Evolutionary conservation across 1,140 invertebrate genomes (phyloP).

Genomic region (Ruditapes philippinarum): DNA sequence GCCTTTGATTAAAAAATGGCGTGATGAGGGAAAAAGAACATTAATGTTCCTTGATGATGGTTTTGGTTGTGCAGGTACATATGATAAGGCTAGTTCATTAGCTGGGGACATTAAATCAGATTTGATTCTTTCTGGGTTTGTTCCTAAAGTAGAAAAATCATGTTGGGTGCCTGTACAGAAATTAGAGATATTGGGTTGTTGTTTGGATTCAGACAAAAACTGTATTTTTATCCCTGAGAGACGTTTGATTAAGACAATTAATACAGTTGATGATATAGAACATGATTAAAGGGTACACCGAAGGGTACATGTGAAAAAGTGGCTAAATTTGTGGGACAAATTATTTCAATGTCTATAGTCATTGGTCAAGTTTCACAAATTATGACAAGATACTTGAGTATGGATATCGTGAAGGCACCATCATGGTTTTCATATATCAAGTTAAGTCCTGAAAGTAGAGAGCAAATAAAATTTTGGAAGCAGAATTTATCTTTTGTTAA

Average conservation of each 20-base stretch:
- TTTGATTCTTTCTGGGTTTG: slow-evolving; percentile 1
- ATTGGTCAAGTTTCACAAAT: slow-evolving; percentile 43
- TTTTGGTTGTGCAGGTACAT: background rate
- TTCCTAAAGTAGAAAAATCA: slow-evolving; percentile 26
- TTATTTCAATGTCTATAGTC: slow-evolving; percentile 34
- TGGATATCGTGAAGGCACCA: slow-evolving; percentile 14
- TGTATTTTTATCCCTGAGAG: background rate
- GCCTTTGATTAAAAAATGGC: slow-evolving; percentile 59
- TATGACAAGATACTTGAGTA: slow-evolving; percentile 42
- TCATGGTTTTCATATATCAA: background rate
- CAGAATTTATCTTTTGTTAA: background rate
- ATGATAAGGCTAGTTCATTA: background rate
- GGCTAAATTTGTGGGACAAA: slow-evolving; percentile 42
- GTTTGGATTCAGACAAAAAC: background rate
- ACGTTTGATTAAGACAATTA: background rate
- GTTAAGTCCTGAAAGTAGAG: background rate
- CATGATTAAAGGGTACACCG: background rate
- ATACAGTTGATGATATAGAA: background rate
- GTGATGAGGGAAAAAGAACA: slow-evolving; percentile 52
- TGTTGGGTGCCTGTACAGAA: background rate
- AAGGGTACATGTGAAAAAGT: background rate
- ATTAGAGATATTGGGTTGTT: background rate
- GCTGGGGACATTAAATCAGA: background rate
- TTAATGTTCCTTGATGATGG: slow-evolving; percentile 64
- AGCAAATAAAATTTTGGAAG: background rate